Evolutionary conservation across 2,888 invertebrate species (phyloP).

Genomic region (Leucophora obtusa): DNA sequence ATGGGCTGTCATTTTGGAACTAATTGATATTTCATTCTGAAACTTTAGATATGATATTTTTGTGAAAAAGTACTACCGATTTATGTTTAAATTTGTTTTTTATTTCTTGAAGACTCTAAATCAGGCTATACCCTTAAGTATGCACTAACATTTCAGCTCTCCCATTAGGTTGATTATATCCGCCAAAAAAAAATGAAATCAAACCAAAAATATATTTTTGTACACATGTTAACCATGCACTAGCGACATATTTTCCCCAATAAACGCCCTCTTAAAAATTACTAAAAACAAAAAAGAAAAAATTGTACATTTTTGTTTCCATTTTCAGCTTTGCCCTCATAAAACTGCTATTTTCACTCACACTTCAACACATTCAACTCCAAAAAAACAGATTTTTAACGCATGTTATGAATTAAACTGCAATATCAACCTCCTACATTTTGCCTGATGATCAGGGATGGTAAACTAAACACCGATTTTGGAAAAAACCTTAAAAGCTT

Average conservation of each 20-base stretch:
- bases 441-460: neutral
- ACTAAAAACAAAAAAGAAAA: conserved; percentile 25
- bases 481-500: too few relatives aligned
- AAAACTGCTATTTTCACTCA: conserved; percentile 45
- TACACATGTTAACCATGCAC: conserved; percentile 46
- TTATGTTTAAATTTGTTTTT: too few relatives aligned
- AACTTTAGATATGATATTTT: too few relatives aligned
- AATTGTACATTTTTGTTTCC: conserved; percentile 31
- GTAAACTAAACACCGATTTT: too few relatives aligned
- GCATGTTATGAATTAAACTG: conserved; percentile 52
- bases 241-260: conserved; percentile 38
- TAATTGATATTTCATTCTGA: too few relatives aligned
- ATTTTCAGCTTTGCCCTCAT: conserved; percentile 28
- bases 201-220: conserved; percentile 19
- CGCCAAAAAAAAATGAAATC: conserved; percentile 5
- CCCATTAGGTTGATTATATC: conserved; percentile 36
- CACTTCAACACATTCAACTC: conserved; percentile 8
- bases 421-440: conserved; percentile 44
- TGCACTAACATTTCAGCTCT: neutral
- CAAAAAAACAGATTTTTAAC: conserved; percentile 22
- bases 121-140: too few relatives aligned
- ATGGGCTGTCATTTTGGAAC: too few relatives aligned
- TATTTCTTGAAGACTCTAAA: too few relatives aligned
- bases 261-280: conserved; percentile 47
- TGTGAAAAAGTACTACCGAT: too few relatives aligned